A percentile compares a stretch with the other conserved stretches of the same genome.
phyloP scores from a whole-genome alignment of 2,888 invertebrate species.

The Machimus atricapillus region DNA sequence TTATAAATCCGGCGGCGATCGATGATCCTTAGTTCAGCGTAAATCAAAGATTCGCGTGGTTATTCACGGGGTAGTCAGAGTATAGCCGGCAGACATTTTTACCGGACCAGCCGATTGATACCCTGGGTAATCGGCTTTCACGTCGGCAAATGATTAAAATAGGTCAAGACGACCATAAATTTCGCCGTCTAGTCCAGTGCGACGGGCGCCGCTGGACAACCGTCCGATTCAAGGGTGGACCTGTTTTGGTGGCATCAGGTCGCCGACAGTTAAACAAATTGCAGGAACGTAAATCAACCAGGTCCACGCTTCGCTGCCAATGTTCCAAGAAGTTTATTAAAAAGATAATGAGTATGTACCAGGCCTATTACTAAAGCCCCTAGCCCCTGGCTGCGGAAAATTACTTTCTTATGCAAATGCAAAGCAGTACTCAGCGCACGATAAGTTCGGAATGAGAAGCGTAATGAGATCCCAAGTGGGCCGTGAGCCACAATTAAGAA shows the following conservation, averaged over 20 bases:
- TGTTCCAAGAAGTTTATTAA: neutral
- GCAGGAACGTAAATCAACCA: neutral
- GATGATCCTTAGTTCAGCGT: neutral
- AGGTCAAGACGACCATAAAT: slow-evolving; percentile 28
- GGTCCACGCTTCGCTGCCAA: neutral
- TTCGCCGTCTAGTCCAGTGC: neutral
- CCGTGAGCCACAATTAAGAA: neutral
- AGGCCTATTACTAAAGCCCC: neutral
- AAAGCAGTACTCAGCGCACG: neutral
- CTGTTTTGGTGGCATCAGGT: slow-evolving; percentile 15
- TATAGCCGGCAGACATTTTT: neutral
- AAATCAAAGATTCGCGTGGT: slow-evolving; percentile 5
- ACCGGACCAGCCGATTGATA: slow-evolving; percentile 1
- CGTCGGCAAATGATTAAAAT: neutral
- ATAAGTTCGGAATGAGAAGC: neutral
- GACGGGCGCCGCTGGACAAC: neutral
- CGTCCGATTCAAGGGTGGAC: neutral
- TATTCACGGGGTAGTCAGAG: neutral
- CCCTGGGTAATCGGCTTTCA: slow-evolving; percentile 1
- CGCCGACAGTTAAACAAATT: slow-evolving; percentile 13
- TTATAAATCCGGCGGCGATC: slow-evolving; percentile 13
- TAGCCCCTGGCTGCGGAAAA: neutral
- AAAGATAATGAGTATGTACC: neutral
- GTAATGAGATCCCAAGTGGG: neutral
- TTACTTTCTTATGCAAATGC: neutral